These are phyloP conservation scores for Oscheius sp. DNA, from an alignment of 2,888 invertebrate species.

Conservation along the genomic window DNA sequence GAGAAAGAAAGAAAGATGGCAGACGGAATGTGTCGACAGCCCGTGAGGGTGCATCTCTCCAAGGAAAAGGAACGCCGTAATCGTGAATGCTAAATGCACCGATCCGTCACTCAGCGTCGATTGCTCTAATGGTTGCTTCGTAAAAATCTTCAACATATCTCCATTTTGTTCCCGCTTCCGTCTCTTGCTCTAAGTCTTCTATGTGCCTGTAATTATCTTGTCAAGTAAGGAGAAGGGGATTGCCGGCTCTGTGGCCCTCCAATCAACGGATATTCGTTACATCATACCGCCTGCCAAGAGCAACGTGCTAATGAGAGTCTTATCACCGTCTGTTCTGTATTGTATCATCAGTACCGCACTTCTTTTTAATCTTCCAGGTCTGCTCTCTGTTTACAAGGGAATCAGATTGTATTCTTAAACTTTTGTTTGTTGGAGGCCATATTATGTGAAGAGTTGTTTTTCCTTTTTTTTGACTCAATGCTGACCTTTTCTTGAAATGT, in stretches of 20 bases:
- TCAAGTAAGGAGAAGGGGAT: conserved; percentile 30
- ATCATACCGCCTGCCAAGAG: conserved; percentile 35
- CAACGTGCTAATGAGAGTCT: conserved; percentile 26
- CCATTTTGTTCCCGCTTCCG: not conserved
- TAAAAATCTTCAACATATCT: too few species aligned
- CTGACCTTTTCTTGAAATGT: too few species aligned
- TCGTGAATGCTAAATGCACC: conserved; percentile 13
- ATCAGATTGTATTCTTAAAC: too few species aligned
- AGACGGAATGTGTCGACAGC: conserved; percentile 24
- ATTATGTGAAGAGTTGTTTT: too few species aligned
- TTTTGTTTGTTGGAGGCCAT: too few species aligned
- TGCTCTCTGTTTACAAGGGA: not conserved
- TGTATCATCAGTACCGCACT: not conserved
- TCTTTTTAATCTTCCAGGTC: not conserved
- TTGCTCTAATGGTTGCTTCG: conserved; percentile 10
- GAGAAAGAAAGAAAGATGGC: not conserved
- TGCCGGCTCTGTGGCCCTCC: conserved; percentile 25
- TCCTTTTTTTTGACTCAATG: too few species aligned
- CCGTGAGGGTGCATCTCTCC: conserved; percentile 13
- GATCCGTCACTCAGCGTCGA: conserved; percentile 18
- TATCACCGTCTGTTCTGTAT: conserved; percentile 8
- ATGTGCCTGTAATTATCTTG: conserved; percentile 32
- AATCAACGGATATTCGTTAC: conserved; percentile 35
- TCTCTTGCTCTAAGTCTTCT: not conserved
- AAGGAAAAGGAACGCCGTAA: conserved; percentile 19